Conservation (phyloP, 2,888 invertebrate species). For the Xanthia togata region DNA sequence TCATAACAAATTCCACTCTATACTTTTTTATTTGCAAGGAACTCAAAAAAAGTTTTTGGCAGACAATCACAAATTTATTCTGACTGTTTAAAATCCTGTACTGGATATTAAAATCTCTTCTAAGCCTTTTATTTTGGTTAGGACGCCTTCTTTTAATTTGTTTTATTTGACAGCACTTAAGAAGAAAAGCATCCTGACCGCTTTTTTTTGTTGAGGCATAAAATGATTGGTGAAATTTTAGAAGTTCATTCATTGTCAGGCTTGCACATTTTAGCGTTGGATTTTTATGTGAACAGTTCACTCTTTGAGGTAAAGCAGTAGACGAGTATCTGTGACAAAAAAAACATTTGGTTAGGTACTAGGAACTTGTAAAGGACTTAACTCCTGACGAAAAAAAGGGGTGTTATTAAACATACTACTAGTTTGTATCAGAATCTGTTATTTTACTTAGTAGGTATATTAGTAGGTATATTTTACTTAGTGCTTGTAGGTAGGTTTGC, state of each 20-base stretch:
- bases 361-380: no score
- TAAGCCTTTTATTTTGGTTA: constrained; percentile 46
- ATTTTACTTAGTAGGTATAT: no score
- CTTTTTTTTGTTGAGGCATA: no score
- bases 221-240: constrained; percentile 8
- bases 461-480: no score
- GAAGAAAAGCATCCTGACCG: not conserved
- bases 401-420: no score
- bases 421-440: no score
- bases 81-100: not conserved
- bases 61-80: not conserved
- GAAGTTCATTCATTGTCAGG: constrained; percentile 26
- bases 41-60: constrained; percentile 22
- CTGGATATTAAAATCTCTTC: constrained; percentile 37
- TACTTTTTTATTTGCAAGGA: constrained; percentile 12
- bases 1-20: constrained; percentile 21
- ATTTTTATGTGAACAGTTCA: constrained; percentile 29
- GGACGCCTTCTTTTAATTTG: constrained; percentile 51
- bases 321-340: constrained; percentile 20
- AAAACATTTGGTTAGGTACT: constrained; percentile 11
- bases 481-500: no score
- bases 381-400: no score
- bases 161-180: constrained; percentile 49
- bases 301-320: constrained; percentile 27
- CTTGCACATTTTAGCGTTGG: constrained; percentile 32